A percentile compares a stretch with the other conserved stretches of the same genome.
Conservation (phyloP, 2,113 vertebrate genomes). For the Holacanthus passer region DNA sequence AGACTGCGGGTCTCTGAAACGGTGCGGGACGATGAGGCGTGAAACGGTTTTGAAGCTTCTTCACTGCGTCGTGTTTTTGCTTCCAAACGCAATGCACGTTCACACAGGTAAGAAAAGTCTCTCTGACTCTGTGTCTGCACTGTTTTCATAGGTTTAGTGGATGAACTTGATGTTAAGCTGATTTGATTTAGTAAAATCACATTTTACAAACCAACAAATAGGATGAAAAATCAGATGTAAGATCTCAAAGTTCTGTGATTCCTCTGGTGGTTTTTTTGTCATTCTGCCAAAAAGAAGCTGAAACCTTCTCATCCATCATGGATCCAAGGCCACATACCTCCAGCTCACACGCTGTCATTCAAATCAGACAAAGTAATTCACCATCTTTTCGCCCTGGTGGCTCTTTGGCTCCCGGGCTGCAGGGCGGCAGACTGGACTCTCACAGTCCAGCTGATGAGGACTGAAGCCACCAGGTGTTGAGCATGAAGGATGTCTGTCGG, state of each 20-base stretch:
- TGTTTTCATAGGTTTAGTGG: neutral
- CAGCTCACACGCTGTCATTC: conserved; percentile 4
- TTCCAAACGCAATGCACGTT: conserved; percentile 37
- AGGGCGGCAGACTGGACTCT: conserved; percentile 9
- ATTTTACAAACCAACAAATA: neutral
- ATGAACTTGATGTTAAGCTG: neutral
- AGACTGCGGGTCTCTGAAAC: conserved; percentile 14
- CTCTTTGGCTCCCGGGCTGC: neutral
- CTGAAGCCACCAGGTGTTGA: conserved; percentile 40
- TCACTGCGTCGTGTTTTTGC: conserved; percentile 45
- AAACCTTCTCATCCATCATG: conserved; percentile 28
- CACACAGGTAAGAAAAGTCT: conserved; percentile 70
- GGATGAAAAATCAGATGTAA: neutral
- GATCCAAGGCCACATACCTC: conserved; percentile 38
- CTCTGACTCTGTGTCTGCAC: no score
- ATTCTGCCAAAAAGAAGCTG: conserved; percentile 18
- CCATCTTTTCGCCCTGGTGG: neutral
- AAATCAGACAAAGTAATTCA: neutral
- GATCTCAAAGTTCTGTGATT: neutral
- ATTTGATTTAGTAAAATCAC: neutral
- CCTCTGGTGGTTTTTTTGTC: conserved; percentile 7
- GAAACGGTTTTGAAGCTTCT: conserved; percentile 51
- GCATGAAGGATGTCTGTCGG: conserved; percentile 1
- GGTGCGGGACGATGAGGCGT: conserved; percentile 64
- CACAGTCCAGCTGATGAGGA: conserved; percentile 33